Percentiles rank a stretch among this genome's conserved stretches.
These are phyloP conservation scores for Adelphocoris suturalis DNA, from an alignment of 2,888 invertebrate genomes.

Conservation along the genomic window DNA sequence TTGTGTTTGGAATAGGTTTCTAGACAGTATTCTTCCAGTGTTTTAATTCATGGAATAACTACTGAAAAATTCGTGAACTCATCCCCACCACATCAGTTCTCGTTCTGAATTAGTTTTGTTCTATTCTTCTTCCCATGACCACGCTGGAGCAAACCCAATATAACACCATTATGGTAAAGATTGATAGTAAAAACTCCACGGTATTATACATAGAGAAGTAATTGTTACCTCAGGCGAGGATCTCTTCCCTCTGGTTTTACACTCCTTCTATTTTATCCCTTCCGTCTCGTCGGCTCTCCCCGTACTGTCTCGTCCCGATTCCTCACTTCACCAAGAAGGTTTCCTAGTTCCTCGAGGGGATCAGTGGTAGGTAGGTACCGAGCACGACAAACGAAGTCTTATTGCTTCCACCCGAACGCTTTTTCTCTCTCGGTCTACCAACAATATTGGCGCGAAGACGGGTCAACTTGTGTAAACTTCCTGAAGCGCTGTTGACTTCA, in stretches of 20 bases:
- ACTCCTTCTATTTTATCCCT: not conserved
- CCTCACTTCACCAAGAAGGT: not conserved
- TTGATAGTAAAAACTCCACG: too few species aligned
- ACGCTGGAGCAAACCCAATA: too few species aligned
- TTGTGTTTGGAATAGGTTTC: too few species aligned
- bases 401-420: constrained; percentile 31
- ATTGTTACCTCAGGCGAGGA: not conserved
- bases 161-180: too few species aligned
- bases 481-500: not conserved
- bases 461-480: constrained; percentile 21
- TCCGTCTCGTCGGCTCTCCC: not conserved
- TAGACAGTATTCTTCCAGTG: too few species aligned
- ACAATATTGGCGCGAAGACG: constrained; percentile 1
- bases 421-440: not conserved
- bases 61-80: too few species aligned
- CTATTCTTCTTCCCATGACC: too few species aligned
- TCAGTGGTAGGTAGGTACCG: not conserved
- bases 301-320: not conserved
- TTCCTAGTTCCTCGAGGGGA: constrained; percentile 18
- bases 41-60: too few species aligned
- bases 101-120: too few species aligned
- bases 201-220: not conserved
- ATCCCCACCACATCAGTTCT: too few species aligned
- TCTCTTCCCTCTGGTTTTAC: not conserved
- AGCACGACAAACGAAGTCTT: constrained; percentile 26